A percentile compares a stretch with the other conserved stretches of the same genome.
These are phyloP conservation scores for Hapalemur alaotrensis DNA, from an alignment of 2,797 vertebrate species.

Conservation along the genomic window DNA sequence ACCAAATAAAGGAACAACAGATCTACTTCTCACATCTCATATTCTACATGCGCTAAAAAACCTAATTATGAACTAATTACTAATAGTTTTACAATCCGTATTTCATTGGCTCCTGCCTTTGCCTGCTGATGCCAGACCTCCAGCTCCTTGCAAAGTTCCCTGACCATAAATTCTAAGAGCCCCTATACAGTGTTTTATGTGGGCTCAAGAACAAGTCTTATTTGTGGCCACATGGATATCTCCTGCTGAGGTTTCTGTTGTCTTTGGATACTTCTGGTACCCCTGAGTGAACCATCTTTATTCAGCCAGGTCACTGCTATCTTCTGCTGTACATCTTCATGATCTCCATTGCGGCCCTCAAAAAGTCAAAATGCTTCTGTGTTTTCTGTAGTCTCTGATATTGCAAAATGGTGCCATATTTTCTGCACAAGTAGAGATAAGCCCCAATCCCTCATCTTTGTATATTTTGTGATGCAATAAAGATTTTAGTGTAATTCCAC, in stretches of 20 bases:
- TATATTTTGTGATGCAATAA: neutral
- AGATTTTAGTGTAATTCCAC: neutral
- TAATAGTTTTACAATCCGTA: neutral
- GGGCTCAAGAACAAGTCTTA: neutral
- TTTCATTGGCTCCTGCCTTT: neutral
- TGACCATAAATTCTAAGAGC: neutral
- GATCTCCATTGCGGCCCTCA: neutral
- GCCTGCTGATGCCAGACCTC: neutral
- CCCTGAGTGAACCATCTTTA: neutral
- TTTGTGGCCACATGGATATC: neutral
- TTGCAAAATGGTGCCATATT: neutral
- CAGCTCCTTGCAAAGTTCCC: neutral
- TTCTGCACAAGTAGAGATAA: slow-evolving; percentile 28
- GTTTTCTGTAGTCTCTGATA: neutral
- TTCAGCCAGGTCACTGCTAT: neutral
- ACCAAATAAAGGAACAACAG: neutral
- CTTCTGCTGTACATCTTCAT: neutral
- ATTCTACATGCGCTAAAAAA: neutral
- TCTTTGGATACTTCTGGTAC: neutral
- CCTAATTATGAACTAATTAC: neutral
- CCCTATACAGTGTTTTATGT: neutral
- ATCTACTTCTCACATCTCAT: neutral
- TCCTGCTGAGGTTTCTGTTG: slow-evolving; percentile 17
- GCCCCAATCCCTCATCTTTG: neutral
- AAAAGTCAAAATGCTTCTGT: slow-evolving; percentile 10